A percentile compares a stretch with the other conserved stretches of the same genome.
These are phyloP conservation scores for Meloidogyne hapla DNA, from an alignment of 1,140 invertebrate species.

Conservation along the genomic window DNA sequence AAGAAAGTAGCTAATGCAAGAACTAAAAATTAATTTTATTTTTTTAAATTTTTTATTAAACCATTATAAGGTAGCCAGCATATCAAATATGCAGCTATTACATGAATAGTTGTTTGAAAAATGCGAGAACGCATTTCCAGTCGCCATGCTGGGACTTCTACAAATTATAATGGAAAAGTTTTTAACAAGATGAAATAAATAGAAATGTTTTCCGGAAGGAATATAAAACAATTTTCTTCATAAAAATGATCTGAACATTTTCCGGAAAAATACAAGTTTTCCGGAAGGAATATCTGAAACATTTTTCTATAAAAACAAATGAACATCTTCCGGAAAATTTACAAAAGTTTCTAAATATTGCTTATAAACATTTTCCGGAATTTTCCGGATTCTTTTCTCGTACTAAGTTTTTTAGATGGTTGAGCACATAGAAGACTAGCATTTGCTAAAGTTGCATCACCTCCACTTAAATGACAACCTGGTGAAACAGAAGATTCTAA, in stretches of 20 bases:
- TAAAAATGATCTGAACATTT: not conserved
- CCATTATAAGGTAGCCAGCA: slow-evolving; percentile 51
- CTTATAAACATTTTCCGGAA: not conserved
- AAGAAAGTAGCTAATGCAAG: slow-evolving; percentile 49
- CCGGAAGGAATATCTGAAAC: too few species aligned
- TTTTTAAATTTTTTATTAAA: not conserved
- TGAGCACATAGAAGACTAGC: not conserved
- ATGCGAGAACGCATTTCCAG: slow-evolving; percentile 54
- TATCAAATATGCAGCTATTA: slow-evolving; percentile 51
- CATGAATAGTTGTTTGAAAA: slow-evolving; percentile 52
- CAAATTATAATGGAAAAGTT: not conserved
- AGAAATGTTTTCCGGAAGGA: slow-evolving; percentile 1
- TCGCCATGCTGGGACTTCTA: slow-evolving; percentile 48
- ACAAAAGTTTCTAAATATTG: not conserved
- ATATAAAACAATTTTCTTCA: too few species aligned
- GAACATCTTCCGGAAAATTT: not conserved
- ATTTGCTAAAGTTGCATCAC: not conserved
- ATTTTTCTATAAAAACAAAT: not conserved
- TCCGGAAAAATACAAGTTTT: not conserved
- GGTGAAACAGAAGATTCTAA: not conserved
- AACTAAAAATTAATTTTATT: slow-evolving; percentile 16
- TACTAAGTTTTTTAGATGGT: not conserved
- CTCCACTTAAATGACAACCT: not conserved
- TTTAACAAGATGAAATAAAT: not conserved
- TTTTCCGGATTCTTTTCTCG: not conserved